These are phyloP conservation scores for Lithobates pipiens DNA, from an alignment of 2,797 vertebrate genomes.

Conservation along the genomic window DNA sequence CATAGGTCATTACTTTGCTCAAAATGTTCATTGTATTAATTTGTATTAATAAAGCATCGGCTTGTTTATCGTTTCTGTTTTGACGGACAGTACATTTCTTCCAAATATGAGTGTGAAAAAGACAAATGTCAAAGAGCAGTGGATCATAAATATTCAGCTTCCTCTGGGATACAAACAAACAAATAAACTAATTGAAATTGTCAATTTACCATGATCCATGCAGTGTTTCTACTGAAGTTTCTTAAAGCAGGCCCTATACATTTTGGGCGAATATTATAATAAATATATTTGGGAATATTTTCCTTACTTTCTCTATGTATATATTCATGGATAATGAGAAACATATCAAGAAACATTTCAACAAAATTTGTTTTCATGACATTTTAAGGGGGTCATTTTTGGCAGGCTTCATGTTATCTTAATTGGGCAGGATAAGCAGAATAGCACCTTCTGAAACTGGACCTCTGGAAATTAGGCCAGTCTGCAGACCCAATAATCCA, in stretches of 20 bases:
- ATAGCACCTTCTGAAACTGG: no score
- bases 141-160: conserved; percentile 11
- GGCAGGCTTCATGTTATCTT: no score
- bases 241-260: neutral
- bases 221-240: conserved; percentile 20
- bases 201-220: conserved; percentile 20
- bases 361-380: no score
- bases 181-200: conserved; percentile 32
- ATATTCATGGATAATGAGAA: no score
- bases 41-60: conserved; percentile 19
- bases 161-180: conserved; percentile 15
- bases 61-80: neutral
- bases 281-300: no score
- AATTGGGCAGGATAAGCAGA: no score
- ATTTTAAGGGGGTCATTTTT: no score
- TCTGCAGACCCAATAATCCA: no score
- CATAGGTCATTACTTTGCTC: neutral
- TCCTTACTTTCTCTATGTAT: no score
- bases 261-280: neutral
- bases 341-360: no score
- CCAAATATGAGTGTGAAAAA: conserved; percentile 1
- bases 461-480: no score
- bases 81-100: conserved; percentile 17
- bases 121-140: conserved; percentile 29
- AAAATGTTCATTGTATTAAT: neutral